Evolutionary conservation across 2,888 invertebrate genomes (phyloP).

Genomic region (Phyllotreta striolata): DNA sequence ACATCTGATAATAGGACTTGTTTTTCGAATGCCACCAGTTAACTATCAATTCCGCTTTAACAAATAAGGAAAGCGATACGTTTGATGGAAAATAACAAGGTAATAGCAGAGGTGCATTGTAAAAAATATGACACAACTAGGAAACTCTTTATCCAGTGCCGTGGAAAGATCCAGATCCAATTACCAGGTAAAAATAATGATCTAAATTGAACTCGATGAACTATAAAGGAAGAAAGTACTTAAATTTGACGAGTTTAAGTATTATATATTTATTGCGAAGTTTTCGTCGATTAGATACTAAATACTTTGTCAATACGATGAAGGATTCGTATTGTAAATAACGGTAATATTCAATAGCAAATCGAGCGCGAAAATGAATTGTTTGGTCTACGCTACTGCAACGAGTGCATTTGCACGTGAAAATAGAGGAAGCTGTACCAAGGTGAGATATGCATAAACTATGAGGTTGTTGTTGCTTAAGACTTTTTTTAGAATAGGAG

Average conservation of each 20-base stretch:
- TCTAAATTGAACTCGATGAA: too few relatives aligned
- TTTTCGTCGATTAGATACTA: too few relatives aligned
- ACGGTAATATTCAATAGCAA: background rate
- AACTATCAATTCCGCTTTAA: background rate
- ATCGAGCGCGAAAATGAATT: background rate
- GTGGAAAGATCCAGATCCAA: background rate
- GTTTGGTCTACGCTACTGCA: constrained; percentile 22
- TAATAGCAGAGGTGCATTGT: constrained; percentile 47
- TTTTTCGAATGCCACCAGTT: too few relatives aligned
- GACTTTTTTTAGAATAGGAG: constrained; percentile 43
- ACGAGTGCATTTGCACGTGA: constrained; percentile 49
- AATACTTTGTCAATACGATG: too few relatives aligned
- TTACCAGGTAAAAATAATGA: too few relatives aligned
- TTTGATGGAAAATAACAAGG: constrained; percentile 42
- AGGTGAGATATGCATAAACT: constrained; percentile 50
- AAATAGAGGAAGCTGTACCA: constrained; percentile 51
- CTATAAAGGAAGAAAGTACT: too few relatives aligned
- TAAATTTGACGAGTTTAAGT: too few relatives aligned
- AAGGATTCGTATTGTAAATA: too few relatives aligned
- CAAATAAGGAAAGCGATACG: constrained; percentile 32
- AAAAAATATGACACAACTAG: constrained; percentile 52
- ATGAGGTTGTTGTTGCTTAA: constrained; percentile 45
- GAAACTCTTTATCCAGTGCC: constrained; percentile 42
- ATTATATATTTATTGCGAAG: too few relatives aligned
- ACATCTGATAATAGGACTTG: too few relatives aligned